These are phyloP conservation scores for Limnodromus scolopaceus DNA, from an alignment of 2,797 vertebrate species.

Conservation along the genomic window DNA sequence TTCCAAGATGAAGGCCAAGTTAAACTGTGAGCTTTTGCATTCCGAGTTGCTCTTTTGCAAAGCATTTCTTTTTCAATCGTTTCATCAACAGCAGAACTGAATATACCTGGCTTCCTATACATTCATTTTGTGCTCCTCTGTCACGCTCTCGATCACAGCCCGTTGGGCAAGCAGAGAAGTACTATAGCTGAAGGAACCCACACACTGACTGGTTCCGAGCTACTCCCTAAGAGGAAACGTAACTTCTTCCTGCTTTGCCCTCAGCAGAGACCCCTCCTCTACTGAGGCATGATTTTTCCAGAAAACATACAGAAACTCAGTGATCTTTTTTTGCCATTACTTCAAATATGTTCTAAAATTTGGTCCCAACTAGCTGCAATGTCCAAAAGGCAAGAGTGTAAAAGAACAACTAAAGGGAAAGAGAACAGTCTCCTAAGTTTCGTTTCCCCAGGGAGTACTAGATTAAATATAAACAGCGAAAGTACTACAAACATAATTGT, in stretches of 20 bases:
- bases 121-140: not conserved
- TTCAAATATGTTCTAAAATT: not conserved
- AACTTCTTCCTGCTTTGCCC: not conserved
- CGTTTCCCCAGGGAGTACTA: not conserved
- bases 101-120: not conserved
- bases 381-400: not conserved
- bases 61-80: not conserved
- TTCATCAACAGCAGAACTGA: not conserved
- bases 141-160: not conserved
- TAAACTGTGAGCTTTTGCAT: not conserved
- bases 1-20: not conserved
- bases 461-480: conserved; percentile 4
- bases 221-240: not conserved
- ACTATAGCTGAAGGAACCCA: not conserved
- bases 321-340: not conserved
- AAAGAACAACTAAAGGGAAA: not conserved
- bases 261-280: not conserved
- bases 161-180: not conserved
- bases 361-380: not conserved
- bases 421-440: not conserved
- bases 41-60: not conserved
- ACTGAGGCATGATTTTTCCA: not conserved
- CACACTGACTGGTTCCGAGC: not conserved
- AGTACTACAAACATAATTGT: conserved; percentile 35
- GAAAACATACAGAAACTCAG: not conserved